Conservation (phyloP, 2,888 invertebrate species). For the Dorcus hopei region DNA sequence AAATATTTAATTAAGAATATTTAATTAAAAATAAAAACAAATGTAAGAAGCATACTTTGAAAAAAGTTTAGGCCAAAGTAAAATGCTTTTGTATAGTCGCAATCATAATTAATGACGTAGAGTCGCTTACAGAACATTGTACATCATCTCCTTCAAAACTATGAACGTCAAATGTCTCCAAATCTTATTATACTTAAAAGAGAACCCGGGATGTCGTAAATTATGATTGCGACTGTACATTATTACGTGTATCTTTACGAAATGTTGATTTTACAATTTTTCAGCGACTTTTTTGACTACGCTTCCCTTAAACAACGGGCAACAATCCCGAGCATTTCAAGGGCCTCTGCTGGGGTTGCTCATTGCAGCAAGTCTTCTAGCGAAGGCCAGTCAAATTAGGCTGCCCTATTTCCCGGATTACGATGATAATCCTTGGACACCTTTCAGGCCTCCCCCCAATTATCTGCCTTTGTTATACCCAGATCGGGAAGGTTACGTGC, state of each 20-base stretch:
- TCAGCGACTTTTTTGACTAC: neutral
- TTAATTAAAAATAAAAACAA: too few species aligned
- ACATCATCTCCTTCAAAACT: too few species aligned
- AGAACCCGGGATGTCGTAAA: too few species aligned
- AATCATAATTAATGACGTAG: too few species aligned
- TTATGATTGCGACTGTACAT: too few species aligned
- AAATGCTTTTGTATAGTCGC: neutral
- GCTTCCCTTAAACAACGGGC: neutral
- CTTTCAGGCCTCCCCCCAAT: conserved; percentile 14
- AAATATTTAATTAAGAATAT: too few species aligned
- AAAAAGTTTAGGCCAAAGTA: conserved; percentile 1
- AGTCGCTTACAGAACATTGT: too few species aligned
- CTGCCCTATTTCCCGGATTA: conserved; percentile 14
- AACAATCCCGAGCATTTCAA: conserved; percentile 14
- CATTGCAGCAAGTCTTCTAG: conserved; percentile 14
- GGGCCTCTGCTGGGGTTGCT: conserved; percentile 13
- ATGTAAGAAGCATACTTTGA: neutral
- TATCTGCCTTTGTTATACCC: conserved; percentile 22
- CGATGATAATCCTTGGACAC: conserved; percentile 18
- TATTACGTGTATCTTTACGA: too few species aligned
- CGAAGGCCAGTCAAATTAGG: conserved; percentile 17
- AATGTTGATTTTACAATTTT: neutral
- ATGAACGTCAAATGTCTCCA: too few species aligned
- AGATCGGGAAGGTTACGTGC: neutral
- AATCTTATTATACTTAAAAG: too few species aligned